Conservation (phyloP, 2,113 vertebrate species). For the Macquaria ambigua region DNA sequence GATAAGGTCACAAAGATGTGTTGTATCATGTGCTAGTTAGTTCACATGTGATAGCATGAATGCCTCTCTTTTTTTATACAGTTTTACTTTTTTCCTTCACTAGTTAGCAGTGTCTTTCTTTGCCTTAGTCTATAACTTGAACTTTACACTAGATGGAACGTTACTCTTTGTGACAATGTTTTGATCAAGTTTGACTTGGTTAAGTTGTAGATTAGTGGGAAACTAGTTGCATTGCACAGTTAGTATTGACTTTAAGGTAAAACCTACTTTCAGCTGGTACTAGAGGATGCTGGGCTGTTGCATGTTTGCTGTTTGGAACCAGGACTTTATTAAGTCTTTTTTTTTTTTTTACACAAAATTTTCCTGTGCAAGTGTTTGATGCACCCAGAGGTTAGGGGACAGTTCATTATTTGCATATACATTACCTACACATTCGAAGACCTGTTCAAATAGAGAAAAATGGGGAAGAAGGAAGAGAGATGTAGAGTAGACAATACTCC, state of each 20-base stretch:
- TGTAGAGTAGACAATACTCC: background rate
- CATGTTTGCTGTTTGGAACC: background rate
- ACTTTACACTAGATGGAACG: too few relatives aligned
- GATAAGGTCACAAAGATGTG: background rate
- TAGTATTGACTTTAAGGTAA: too few relatives aligned
- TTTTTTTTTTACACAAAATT: background rate
- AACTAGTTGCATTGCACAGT: too few relatives aligned
- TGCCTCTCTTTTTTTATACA: background rate
- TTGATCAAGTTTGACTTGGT: too few relatives aligned
- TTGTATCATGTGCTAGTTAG: background rate
- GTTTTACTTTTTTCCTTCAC: background rate
- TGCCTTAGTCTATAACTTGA: background rate
- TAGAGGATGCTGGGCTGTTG: background rate
- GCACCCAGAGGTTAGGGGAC: background rate
- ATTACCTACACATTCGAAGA: background rate
- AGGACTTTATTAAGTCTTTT: background rate
- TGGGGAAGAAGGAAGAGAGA: too few relatives aligned
- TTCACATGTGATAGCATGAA: background rate
- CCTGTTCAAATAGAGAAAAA: background rate
- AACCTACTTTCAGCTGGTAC: too few relatives aligned
- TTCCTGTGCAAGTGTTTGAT: too few relatives aligned
- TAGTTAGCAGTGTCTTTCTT: background rate
- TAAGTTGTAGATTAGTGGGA: too few relatives aligned
- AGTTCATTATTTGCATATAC: background rate
- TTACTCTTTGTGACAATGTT: too few relatives aligned